phyloP scores from a whole-genome alignment of 2,888 invertebrate species.

The Notodonta ziczac region DNA sequence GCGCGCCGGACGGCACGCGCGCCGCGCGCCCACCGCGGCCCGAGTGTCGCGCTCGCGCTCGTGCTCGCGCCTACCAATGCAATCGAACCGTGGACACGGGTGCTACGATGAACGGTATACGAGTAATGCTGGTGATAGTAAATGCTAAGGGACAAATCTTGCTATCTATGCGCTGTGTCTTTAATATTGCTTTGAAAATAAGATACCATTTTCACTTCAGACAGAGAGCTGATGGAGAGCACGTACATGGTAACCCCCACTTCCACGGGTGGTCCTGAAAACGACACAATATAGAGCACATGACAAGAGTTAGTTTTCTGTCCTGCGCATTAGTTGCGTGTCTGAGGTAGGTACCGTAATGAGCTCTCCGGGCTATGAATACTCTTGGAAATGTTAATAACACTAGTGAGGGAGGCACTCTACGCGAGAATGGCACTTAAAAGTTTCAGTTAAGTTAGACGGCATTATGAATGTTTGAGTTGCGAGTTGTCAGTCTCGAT shows the following conservation, averaged over 20 bases:
- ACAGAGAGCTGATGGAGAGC: slow-evolving; percentile 93
- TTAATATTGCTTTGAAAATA: slow-evolving; percentile 72
- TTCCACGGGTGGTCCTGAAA: slow-evolving; percentile 92
- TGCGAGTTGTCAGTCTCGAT: slow-evolving; percentile 7
- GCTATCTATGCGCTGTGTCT: slow-evolving; percentile 80
- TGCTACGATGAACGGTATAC: slow-evolving; percentile 80
- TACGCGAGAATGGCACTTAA: slow-evolving; percentile 10
- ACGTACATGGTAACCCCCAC: slow-evolving; percentile 94
- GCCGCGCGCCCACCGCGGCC: slow-evolving; percentile 34
- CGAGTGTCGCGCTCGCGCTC: slow-evolving; percentile 44
- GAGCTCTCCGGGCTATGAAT: slow-evolving; percentile 16
- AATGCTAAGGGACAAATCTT: slow-evolving; percentile 73
- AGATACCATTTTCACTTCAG: slow-evolving; percentile 91
- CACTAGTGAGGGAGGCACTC: slow-evolving; percentile 9
- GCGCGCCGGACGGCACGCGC: slow-evolving; percentile 24
- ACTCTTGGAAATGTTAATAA: slow-evolving; percentile 14
- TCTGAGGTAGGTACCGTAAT: slow-evolving; percentile 24
- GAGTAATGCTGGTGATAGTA: slow-evolving; percentile 71
- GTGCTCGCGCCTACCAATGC: slow-evolving; percentile 41
- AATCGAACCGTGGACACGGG: slow-evolving; percentile 81
- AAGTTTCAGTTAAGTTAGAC: slow-evolving; percentile 11
- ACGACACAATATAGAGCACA: slow-evolving; percentile 71
- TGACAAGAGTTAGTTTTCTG: slow-evolving; percentile 39
- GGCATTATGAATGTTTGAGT: slow-evolving; percentile 10
- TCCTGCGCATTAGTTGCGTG: slow-evolving; percentile 18